phyloP scores from a whole-genome alignment of 2,888 invertebrate genomes.

The Lepas anatifera region DNA sequence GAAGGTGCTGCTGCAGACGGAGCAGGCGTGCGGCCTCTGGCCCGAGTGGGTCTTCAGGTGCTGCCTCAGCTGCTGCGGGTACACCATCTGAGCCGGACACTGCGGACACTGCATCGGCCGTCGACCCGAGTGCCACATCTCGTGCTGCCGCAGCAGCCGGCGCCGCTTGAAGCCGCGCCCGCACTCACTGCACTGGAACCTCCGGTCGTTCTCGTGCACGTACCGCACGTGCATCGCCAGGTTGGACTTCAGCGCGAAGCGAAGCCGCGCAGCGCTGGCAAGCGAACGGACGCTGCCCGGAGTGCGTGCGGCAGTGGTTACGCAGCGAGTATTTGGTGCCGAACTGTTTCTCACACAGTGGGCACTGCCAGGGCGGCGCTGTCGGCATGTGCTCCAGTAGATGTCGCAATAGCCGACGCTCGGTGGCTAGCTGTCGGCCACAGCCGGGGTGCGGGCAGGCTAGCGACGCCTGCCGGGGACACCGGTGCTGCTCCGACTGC shows the following conservation, averaged over 20 bases:
- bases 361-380: conserved; percentile 72
- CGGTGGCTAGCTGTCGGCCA: conserved; percentile 76
- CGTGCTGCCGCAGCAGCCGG: conserved; percentile 23
- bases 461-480: conserved; percentile 35
- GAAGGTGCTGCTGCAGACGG: conserved; percentile 67
- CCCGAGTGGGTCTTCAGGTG: conserved; percentile 25
- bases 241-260: conserved; percentile 70
- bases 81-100: conserved; percentile 24
- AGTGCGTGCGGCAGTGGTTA: conserved; percentile 70
- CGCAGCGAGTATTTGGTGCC: conserved; percentile 54
- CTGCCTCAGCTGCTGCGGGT: conserved; percentile 25
- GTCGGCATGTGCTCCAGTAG: conserved; percentile 46
- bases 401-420: conserved; percentile 61
- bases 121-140: conserved; percentile 35
- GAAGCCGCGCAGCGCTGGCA: conserved; percentile 65
- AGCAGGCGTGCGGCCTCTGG: conserved; percentile 25
- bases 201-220: conserved; percentile 56
- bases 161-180: conserved; percentile 25
- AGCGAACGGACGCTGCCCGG: conserved; percentile 41
- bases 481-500: conserved; percentile 20
- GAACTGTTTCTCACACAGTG: conserved; percentile 23
- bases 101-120: conserved; percentile 23
- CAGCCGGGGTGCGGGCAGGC: conserved; percentile 83
- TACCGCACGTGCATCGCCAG: conserved; percentile 65
- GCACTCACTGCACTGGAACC: conserved; percentile 29